phyloP scores from a whole-genome alignment of 2,888 invertebrate species.

The Drosophila conformis region DNA sequence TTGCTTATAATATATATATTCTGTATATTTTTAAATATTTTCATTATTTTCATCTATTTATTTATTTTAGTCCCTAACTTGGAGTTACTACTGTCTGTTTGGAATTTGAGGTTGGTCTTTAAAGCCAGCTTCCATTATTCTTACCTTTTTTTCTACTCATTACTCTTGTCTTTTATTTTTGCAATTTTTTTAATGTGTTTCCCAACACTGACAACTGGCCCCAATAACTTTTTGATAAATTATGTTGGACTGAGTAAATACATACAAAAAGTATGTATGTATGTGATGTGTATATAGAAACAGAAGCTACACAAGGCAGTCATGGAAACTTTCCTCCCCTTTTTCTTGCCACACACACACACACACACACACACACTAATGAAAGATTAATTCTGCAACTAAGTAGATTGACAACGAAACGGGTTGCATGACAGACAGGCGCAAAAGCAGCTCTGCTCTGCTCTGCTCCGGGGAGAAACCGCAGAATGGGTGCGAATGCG shows the following conservation, averaged over 20 bases:
- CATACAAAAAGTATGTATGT: neutral
- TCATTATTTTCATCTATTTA: too few relatives aligned
- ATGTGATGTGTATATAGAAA: neutral
- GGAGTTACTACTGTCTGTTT: too few relatives aligned
- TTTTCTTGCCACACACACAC: neutral
- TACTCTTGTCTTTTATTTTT: neutral
- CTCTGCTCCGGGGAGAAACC: slow-evolving; percentile 25
- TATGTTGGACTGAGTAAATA: neutral
- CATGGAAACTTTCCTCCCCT: neutral
- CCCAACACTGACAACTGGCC: neutral
- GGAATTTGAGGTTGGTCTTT: neutral
- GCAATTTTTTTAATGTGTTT: slow-evolving; percentile 1
- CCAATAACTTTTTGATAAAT: slow-evolving; percentile 20
- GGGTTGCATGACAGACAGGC: slow-evolving; percentile 35
- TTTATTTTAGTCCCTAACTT: too few relatives aligned
- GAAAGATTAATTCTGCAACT: slow-evolving; percentile 51
- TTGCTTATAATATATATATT: neutral
- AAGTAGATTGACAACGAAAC: slow-evolving; percentile 56
- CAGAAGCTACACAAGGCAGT: slow-evolving; percentile 13
- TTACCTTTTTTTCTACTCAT: neutral
- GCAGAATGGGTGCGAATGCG: slow-evolving; percentile 56
- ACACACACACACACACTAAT: slow-evolving; percentile 19
- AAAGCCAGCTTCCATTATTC: neutral
- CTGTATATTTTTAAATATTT: too few relatives aligned
- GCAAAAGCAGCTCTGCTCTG: slow-evolving; percentile 13